A percentile compares a stretch with the other conserved stretches of the same genome.
Evolutionary conservation across 2,113 vertebrate genomes (phyloP).

Genomic region (Psettodes erumei): DNA sequence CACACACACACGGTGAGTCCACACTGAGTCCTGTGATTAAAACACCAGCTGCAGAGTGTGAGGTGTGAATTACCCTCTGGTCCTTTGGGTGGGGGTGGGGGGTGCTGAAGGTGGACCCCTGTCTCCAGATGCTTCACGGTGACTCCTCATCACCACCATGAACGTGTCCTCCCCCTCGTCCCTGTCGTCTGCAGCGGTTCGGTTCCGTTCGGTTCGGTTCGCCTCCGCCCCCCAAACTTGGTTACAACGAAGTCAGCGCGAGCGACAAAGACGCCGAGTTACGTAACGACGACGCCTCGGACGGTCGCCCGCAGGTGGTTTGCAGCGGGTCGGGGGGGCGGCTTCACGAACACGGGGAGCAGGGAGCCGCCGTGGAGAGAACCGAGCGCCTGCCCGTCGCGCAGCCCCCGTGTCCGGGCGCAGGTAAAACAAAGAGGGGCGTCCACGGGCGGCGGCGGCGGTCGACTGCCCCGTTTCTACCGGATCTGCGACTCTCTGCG

Average conservation of each 20-base stretch:
- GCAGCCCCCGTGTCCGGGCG: no score
- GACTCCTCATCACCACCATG: conserved; percentile 67
- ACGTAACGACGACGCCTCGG: conserved; percentile 50
- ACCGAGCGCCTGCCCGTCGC: conserved; percentile 24
- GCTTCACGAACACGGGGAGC: conserved; percentile 36
- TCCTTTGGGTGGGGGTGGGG: conserved; percentile 57
- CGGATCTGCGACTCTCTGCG: neutral
- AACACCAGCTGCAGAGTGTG: conserved; percentile 34
- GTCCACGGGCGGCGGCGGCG: no score
- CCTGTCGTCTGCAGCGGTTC: conserved; percentile 34
- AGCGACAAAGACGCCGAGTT: conserved; percentile 47
- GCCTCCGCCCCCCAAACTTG: no score
- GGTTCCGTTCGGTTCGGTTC: no score
- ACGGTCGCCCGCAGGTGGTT: conserved; percentile 16
- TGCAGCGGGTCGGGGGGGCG: conserved; percentile 24
- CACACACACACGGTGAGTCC: no score
- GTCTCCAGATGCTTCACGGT: conserved; percentile 79
- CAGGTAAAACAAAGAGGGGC: no score
- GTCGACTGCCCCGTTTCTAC: no score
- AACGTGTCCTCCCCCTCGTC: conserved; percentile 23
- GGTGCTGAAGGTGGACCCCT: conserved; percentile 60
- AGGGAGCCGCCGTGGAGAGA: conserved; percentile 44
- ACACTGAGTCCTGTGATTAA: no score
- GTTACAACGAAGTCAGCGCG: conserved; percentile 14
- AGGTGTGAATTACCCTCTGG: conserved; percentile 51